Conservation (phyloP, 2,888 invertebrate genomes). For the Platycheirus rosarum region DNA sequence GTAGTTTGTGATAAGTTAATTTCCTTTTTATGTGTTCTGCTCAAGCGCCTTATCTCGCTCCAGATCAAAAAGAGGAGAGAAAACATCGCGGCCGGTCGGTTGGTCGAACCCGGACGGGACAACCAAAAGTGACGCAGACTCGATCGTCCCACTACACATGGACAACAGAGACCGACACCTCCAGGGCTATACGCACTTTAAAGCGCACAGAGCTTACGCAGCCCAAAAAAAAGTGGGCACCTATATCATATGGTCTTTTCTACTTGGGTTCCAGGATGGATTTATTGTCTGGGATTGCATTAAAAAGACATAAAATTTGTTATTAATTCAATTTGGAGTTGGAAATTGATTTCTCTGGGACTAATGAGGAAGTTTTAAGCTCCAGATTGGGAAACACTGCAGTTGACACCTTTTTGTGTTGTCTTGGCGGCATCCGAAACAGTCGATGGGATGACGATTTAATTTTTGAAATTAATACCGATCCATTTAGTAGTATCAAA, state of each 20-base stretch:
- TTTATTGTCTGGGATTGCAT: slow-evolving; percentile 69
- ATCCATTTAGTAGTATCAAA: slow-evolving; percentile 34
- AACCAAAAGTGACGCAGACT: slow-evolving; percentile 37
- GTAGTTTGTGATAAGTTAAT: slow-evolving; percentile 83
- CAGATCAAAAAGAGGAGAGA: slow-evolving; percentile 74
- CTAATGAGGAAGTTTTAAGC: slow-evolving; percentile 67
- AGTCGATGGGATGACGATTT: slow-evolving; percentile 27
- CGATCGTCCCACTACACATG: slow-evolving; percentile 43
- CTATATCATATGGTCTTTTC: slow-evolving; percentile 52
- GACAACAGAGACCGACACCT: slow-evolving; percentile 18
- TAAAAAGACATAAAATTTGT: slow-evolving; percentile 74
- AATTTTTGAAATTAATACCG: slow-evolving; percentile 41
- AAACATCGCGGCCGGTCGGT: slow-evolving; percentile 68
- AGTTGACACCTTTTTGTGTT: slow-evolving; percentile 68
- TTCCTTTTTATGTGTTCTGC: slow-evolving; percentile 82
- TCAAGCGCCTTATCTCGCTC: slow-evolving; percentile 76
- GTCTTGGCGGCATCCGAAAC: slow-evolving; percentile 2
- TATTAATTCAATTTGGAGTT: slow-evolving; percentile 68
- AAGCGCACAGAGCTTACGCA: slow-evolving; percentile 40
- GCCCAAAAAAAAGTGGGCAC: slow-evolving; percentile 64
- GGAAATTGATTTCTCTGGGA: slow-evolving; percentile 55
- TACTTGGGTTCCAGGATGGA: slow-evolving; percentile 65
- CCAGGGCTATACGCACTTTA: slow-evolving; percentile 41
- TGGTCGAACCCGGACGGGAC: not conserved
- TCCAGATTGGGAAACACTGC: slow-evolving; percentile 59